A percentile compares a stretch with the other conserved stretches of the same genome.
phyloP scores from a whole-genome alignment of 2,113 vertebrate species.

The Bubo scandiacus region DNA sequence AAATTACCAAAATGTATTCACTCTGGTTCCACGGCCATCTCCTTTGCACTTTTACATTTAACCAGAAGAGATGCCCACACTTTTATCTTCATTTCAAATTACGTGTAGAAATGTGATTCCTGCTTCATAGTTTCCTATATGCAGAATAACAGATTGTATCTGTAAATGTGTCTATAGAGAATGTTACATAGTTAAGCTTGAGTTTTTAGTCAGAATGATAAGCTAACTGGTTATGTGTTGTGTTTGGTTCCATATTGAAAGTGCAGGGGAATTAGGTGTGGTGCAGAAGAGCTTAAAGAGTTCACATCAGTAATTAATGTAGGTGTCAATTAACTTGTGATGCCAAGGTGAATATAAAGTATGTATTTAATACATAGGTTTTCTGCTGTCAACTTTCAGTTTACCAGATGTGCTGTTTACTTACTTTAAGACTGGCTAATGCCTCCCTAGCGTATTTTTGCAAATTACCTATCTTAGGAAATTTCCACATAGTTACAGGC shows the following conservation, averaged over 20 bases:
- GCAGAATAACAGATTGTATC: conserved; percentile 42
- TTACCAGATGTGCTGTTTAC: background rate
- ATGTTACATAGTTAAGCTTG: conserved; percentile 13
- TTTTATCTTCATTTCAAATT: background rate
- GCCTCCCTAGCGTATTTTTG: background rate
- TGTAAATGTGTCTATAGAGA: conserved; percentile 43
- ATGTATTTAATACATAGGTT: background rate
- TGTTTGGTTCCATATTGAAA: conserved; percentile 40
- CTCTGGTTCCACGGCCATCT: conserved; percentile 2
- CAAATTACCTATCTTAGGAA: background rate
- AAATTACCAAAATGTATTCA: background rate
- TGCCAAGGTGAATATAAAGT: background rate
- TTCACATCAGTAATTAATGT: conserved; percentile 1
- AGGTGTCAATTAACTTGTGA: background rate
- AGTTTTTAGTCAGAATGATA: conserved; percentile 32
- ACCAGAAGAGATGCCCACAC: background rate
- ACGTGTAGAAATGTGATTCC: background rate
- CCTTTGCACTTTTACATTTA: conserved; percentile 33
- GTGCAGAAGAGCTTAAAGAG: conserved; percentile 37
- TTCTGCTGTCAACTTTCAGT: background rate
- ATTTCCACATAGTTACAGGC: background rate
- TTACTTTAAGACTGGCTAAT: background rate
- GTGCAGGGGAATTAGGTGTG: conserved; percentile 43
- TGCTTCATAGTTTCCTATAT: conserved; percentile 18
- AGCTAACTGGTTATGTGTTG: conserved; percentile 18